Percentiles rank a stretch among this genome's conserved stretches.
These are phyloP conservation scores for Brachirus orientalis DNA, from an alignment of 2,113 vertebrate genomes.

Conservation along the genomic window DNA sequence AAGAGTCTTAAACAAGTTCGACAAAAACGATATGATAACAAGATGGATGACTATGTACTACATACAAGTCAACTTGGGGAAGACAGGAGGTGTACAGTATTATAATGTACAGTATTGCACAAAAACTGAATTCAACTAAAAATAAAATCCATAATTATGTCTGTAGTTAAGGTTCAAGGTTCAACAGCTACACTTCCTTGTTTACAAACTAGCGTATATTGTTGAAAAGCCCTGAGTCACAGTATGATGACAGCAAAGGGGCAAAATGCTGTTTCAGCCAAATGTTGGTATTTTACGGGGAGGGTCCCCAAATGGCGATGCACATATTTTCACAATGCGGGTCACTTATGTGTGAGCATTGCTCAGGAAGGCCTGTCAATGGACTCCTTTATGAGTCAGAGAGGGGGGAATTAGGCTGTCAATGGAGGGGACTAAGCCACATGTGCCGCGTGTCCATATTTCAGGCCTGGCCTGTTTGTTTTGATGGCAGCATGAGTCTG, in stretches of 20 bases:
- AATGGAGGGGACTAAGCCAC: conserved; percentile 78
- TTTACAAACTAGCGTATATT: conserved; percentile 68
- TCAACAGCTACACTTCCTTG: conserved; percentile 49
- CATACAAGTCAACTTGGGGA: too few relatives aligned
- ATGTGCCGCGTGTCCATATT: conserved; percentile 55
- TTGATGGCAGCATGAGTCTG: conserved; percentile 73
- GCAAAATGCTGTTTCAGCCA: conserved; percentile 76
- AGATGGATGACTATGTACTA: too few relatives aligned
- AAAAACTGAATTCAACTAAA: too few relatives aligned
- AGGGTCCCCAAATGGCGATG: conserved; percentile 52
- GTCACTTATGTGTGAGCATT: conserved; percentile 70
- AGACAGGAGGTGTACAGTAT: too few relatives aligned
- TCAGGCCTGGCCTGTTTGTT: conserved; percentile 73
- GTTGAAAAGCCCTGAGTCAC: conserved; percentile 73
- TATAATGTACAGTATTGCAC: too few relatives aligned
- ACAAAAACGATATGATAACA: too few relatives aligned
- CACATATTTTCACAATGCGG: conserved; percentile 78
- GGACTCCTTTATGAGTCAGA: conserved; percentile 71
- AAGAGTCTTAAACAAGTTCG: too few relatives aligned
- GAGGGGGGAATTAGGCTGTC: conserved; percentile 78
- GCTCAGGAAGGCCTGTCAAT: conserved; percentile 79
- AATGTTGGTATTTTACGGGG: conserved; percentile 72
- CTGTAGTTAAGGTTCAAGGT: neutral
- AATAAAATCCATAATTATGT: neutral
- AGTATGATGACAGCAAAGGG: conserved; percentile 59